Evolutionary conservation across 1,140 invertebrate genomes (phyloP).

Genomic region (Scaptodrosophila lebanonensis): DNA sequence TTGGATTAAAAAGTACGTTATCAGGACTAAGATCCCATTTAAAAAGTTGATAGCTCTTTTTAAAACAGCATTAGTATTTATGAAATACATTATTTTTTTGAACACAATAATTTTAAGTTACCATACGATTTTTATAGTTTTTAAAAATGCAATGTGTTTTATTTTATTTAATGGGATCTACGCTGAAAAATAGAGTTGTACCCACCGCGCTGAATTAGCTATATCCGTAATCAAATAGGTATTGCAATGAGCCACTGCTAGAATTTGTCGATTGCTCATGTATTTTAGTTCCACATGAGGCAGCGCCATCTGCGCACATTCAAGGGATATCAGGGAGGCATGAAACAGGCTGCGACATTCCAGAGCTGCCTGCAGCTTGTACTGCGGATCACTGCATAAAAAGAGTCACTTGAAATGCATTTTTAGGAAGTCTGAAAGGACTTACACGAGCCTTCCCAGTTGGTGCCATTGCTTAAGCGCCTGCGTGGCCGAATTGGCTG

Average conservation of each 20-base stretch:
- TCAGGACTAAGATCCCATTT: too few relatives aligned
- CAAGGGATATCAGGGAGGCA: conserved; percentile 62
- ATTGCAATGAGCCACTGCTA: conserved; percentile 70
- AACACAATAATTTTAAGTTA: too few relatives aligned
- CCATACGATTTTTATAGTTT: too few relatives aligned
- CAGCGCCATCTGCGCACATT: conserved; percentile 65
- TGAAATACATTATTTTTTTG: background rate
- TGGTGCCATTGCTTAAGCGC: conserved; percentile 61
- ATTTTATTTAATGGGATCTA: too few relatives aligned
- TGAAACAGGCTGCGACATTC: conserved; percentile 65
- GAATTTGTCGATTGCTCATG: conserved; percentile 65
- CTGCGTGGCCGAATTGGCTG: conserved; percentile 61
- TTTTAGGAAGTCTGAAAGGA: background rate
- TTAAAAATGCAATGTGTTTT: too few relatives aligned
- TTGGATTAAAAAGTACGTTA: too few relatives aligned
- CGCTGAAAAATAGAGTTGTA: too few relatives aligned
- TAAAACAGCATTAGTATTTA: background rate
- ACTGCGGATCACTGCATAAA: conserved; percentile 52
- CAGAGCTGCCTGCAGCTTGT: conserved; percentile 56
- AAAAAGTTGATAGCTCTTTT: too few relatives aligned
- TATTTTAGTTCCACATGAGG: conserved; percentile 71
- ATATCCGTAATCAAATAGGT: conserved; percentile 73
- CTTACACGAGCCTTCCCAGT: conserved; percentile 47
- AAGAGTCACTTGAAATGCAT: background rate
- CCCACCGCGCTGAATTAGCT: conserved; percentile 58